Conservation (phyloP, 2,113 vertebrate genomes). For the Lanius ludovicianus region DNA sequence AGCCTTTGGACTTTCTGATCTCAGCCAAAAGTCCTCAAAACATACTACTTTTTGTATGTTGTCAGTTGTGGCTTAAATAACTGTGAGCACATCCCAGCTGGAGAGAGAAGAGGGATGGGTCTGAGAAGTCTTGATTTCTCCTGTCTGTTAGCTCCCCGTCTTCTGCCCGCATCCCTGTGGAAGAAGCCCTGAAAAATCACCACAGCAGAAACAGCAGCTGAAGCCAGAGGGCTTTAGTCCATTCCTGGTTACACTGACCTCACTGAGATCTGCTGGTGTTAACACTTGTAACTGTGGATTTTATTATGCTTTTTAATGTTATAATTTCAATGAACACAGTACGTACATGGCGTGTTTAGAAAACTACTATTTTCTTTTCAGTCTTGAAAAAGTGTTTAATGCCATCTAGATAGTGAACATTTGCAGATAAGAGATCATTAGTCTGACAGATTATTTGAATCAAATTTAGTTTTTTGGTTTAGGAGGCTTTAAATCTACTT, state of each 20-base stretch:
- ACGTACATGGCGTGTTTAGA: not conserved
- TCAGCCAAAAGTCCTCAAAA: not conserved
- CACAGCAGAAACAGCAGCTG: not conserved
- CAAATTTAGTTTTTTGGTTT: not conserved
- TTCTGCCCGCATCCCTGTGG: accelerated
- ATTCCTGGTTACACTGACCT: not conserved
- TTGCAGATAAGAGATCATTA: not conserved
- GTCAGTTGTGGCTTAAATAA: not conserved
- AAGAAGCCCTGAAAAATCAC: not conserved
- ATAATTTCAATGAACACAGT: not conserved
- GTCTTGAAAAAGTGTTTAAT: not conserved
- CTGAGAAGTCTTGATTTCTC: not conserved
- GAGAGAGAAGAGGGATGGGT: accelerated
- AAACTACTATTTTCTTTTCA: not conserved
- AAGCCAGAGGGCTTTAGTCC: not conserved
- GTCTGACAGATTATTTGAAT: not conserved
- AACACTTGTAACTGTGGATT: not conserved
- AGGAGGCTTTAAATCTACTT: not conserved
- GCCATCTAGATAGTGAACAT: not conserved
- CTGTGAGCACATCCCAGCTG: accelerated
- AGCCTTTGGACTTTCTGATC: not conserved
- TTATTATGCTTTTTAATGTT: not conserved
- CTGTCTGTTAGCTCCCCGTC: accelerated
- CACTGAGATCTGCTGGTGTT: not conserved
- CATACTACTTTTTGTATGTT: not conserved